These are phyloP conservation scores for Philaethria dido DNA, from an alignment of 2,888 invertebrate genomes.

Conservation along the genomic window DNA sequence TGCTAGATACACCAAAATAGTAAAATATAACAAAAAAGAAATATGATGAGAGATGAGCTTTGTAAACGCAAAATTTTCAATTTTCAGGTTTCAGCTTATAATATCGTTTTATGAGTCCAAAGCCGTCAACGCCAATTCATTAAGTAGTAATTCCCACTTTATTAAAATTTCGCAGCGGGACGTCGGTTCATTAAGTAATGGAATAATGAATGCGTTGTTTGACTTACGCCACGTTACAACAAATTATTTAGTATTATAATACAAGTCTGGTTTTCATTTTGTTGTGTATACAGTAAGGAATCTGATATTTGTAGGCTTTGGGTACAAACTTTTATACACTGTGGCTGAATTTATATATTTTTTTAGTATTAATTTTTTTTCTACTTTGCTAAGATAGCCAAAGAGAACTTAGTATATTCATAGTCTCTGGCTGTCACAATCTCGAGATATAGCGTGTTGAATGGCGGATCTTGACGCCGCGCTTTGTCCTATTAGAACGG, in stretches of 20 bases:
- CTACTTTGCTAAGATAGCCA: no score
- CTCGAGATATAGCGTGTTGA: no score
- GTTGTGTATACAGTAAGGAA: neutral
- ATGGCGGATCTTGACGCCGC: no score
- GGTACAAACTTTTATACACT: no score
- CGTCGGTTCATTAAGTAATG: constrained; percentile 50
- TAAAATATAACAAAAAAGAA: constrained; percentile 2
- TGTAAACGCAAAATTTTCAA: constrained; percentile 20
- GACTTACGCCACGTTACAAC: constrained; percentile 39
- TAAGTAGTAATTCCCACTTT: constrained; percentile 42
- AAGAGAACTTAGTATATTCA: no score
- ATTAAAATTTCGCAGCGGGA: constrained; percentile 47
- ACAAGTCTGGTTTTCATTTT: neutral
- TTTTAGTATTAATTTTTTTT: no score
- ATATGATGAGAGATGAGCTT: neutral
- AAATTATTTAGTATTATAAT: constrained; percentile 31
- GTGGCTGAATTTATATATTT: no score
- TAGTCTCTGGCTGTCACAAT: no score
- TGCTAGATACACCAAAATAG: neutral
- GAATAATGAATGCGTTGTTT: constrained; percentile 58
- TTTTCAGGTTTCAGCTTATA: constrained; percentile 24
- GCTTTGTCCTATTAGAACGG: no score
- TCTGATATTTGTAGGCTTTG: no score
- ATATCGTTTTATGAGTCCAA: constrained; percentile 32
- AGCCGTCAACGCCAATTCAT: constrained; percentile 38